Base-by-base conservation (phyloP, 2,113 vertebrate species). In the Erpornis zantholeuca region DNA sequence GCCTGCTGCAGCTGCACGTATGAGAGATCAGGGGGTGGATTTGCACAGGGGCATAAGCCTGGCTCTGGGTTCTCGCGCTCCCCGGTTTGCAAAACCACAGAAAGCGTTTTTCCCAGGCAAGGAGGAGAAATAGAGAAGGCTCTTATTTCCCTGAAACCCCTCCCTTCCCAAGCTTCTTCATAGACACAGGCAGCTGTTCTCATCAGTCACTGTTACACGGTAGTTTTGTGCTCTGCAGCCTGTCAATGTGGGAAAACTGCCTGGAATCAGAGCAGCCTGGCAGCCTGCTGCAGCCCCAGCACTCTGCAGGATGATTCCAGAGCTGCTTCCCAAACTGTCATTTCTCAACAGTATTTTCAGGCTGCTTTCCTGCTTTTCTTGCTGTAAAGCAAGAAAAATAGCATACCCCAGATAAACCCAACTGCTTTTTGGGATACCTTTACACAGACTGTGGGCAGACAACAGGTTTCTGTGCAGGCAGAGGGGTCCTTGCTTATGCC, bases 51-150 rank as follows among this genome's bases (percentile, higher is more conserved):
- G 11, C 71, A 63, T 50, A 75, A 89, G 79, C n/a, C 60, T n/a
- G 52, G 31, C 28, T 36, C 27, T 11, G 13, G 13, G 28, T 69
- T 73, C 45, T 50, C 0, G 1, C 0, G 0, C 23, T 82, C 36
- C 15, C 20, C 56, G 19, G 16, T 44, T 59, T 59, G 52, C 49
- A 93, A 78, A 94, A 77, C 69, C 52, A 75, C 20, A 33, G n/a
- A 56, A 76, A 69, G 12, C 27, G 35, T 38, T 65, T 81, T 84
- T 78, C 52, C 54, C 47, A 75, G 42, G 12, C 35, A 64, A 68
- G 38, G 42, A 84, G 19, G 17, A 73, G 31, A 1, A 3, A 17
- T 4, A n/a, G 49, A 35, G 25, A 50, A 81, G 9, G 40, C 27
- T 83, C n/a, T 47, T 64, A 52, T 50, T 81, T 50, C 35, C 73